Conservation (phyloP, 2,888 invertebrate species). For the Caenorhabditis sinica region DNA sequence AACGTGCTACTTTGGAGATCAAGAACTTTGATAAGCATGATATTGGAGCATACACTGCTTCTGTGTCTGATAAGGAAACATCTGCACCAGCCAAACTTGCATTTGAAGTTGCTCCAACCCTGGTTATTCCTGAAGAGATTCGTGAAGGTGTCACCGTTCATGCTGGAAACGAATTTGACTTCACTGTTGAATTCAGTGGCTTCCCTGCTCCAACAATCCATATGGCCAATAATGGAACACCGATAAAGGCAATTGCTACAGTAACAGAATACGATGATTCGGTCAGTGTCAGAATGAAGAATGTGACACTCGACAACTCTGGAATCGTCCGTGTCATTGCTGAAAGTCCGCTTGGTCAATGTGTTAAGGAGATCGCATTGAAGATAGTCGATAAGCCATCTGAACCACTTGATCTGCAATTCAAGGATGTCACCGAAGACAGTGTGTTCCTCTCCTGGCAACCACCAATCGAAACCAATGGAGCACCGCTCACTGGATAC, state of each 20-base stretch:
- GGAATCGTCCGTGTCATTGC: slow-evolving; percentile 88
- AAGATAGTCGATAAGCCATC: slow-evolving; percentile 78
- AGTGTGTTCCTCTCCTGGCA: slow-evolving; percentile 83
- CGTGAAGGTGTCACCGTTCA: slow-evolving; percentile 71
- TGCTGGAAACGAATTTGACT: slow-evolving; percentile 79
- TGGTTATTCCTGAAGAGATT: slow-evolving; percentile 73
- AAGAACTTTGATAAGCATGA: slow-evolving; percentile 81
- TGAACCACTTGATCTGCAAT: slow-evolving; percentile 74
- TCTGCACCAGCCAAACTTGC: slow-evolving; percentile 78
- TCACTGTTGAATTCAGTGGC: slow-evolving; percentile 75
- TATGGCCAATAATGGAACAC: slow-evolving; percentile 84
- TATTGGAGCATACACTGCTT: slow-evolving; percentile 74
- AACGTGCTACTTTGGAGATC: slow-evolving; percentile 76
- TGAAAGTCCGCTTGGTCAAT: slow-evolving; percentile 65
- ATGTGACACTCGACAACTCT: slow-evolving; percentile 86
- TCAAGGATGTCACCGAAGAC: slow-evolving; percentile 70
- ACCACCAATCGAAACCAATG: slow-evolving; percentile 88
- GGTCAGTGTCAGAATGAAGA: slow-evolving; percentile 87
- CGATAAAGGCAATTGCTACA: slow-evolving; percentile 84
- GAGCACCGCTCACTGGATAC: slow-evolving; percentile 84
- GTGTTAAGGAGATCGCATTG: slow-evolving; percentile 69
- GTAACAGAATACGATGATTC: slow-evolving; percentile 83
- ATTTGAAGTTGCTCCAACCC: slow-evolving; percentile 77
- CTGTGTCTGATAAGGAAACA: slow-evolving; percentile 73
- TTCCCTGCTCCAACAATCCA: slow-evolving; percentile 78